Evolutionary conservation across 2,888 invertebrate species (phyloP), one percentile per base, ranked within the genome.

Genomic region (Drosophila paramelanica): DNA sequence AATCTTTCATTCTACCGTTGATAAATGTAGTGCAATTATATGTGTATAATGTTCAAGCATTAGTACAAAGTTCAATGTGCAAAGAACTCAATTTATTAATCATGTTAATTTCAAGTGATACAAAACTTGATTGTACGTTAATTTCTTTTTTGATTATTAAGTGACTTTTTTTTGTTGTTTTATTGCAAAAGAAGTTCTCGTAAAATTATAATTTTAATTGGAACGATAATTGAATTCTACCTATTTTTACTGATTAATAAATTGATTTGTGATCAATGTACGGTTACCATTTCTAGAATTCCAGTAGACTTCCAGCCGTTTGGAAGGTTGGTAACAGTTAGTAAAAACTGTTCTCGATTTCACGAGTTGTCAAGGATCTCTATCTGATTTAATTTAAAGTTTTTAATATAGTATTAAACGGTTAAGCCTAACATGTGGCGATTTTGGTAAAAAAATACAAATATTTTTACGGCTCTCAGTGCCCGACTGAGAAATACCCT

Each of bases 61-160:
- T 4, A 27, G 67, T 67, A 1, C 81, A 51, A 82, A 72, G 81
- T 79, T 50, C 86, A 73, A 65, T 49, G 36, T 51, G 11, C 39
- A 41, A 14, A 8, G 39, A 41, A 5, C 7, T 11, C 33, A 23
- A 5, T 13, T 17, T 39, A 39, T 7, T 36, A 1, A 8, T 8
- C 33, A 31, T 38, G 43, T 45, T 58, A 25, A 27, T 13, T 43
- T 42, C 2, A 47, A 64, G 47, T 14, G 20, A 23, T 20, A 42
- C 8, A 27, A 10, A 31, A 23, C 17, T 62, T 10, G 31, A 8
- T 10, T 10, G 3, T 3, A 10, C 31, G 31, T 31, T 25, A 55
- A 23, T 20, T 13, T 39, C n/a, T 14, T 13, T 39, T 2, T 23
- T n/a, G 14, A 23, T 38, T 11, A 39, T 17, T 8, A 8, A 0